Conservation (phyloP, 1,140 invertebrate species). For the Drepana arcuata region DNA sequence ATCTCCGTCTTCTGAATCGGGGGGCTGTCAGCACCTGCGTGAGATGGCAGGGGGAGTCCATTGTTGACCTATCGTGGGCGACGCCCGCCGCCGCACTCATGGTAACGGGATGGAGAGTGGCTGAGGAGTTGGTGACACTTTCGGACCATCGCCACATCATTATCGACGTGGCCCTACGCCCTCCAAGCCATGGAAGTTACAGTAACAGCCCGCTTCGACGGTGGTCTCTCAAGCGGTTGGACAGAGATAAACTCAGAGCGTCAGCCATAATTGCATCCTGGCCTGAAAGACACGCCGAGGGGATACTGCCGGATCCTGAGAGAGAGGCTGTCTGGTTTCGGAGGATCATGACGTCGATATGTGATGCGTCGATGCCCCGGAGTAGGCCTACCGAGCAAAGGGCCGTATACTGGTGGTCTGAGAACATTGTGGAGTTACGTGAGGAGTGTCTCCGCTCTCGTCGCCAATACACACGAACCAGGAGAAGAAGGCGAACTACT, state of each 20-base stretch:
- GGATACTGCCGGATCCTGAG: conserved; percentile 2
- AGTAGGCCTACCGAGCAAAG: background rate
- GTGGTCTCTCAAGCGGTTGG: conserved; percentile 4
- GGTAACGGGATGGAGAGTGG: conserved; percentile 21
- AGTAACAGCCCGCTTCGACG: background rate
- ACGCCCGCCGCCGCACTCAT: conserved; percentile 6
- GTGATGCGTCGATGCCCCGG: conserved; percentile 6
- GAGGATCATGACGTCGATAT: conserved; percentile 5
- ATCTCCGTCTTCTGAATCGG: conserved; percentile 17
- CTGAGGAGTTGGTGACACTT: conserved; percentile 21
- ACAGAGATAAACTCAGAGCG: conserved; percentile 2
- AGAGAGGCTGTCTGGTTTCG: conserved; percentile 5
- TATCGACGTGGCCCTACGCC: conserved; percentile 1
- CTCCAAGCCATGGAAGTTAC: background rate
- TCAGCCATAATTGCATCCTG: conserved; percentile 5
- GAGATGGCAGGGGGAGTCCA: conserved; percentile 21
- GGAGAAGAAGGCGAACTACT: conserved; percentile 3
- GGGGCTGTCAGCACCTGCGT: conserved; percentile 22
- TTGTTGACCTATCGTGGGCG: conserved; percentile 28
- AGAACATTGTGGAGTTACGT: conserved; percentile 4
- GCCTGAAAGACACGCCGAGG: background rate
- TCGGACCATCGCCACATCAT: conserved; percentile 37
- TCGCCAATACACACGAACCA: conserved; percentile 2
- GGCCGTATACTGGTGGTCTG: conserved; percentile 6
- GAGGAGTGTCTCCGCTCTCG: conserved; percentile 16